Evolutionary conservation across 2,113 vertebrate genomes (phyloP), one percentile per base, ranked within the genome.

Genomic region (Procapra przewalskii): DNA sequence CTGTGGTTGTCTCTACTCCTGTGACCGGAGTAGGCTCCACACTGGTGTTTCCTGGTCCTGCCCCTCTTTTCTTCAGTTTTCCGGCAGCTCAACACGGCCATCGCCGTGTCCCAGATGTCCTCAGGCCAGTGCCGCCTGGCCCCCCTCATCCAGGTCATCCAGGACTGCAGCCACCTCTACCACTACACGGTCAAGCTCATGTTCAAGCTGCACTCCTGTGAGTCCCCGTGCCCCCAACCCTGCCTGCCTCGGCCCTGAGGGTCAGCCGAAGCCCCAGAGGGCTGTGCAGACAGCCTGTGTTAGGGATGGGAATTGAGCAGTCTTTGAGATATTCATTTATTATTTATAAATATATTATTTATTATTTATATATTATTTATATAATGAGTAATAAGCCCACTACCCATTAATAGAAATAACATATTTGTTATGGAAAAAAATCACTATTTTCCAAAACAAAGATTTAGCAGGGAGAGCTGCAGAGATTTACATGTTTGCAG

Each of bases 111-210:
- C 17, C 99, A 99, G 96, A 99, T 99, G 98, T 99, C 99, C 0
- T 99, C 99, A 0, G 99, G 99, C 91, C 99, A 99, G 98, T 99
- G 99, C 98, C 99, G 99, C 96, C 99, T 99, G 98, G 98, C 99
- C 16, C 99, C 99, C 0, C 99, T 99, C 94, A 99, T 99, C 98
- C 99, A 99, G 98, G 99, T 99, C 86, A 99, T 99, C 98, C 99
- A 99, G 98, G 99, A 99, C 99, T 99, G 99, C 98, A 99, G 99
- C 98, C 99, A 99, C 91, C 99, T 99, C 48, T 99, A 99, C 98
- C 99, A 99, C 99, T 99, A 99, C 98, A 98, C 99, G 0, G 99
- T 99, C 98, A 99, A 99, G 98, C 98, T 99, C 62, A 99, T 99
- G 91, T 99, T 99, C 99, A 99, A 99, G 97, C 99, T 99, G 89